Percentiles rank a stretch among this genome's conserved stretches.
Evolutionary conservation across 1,140 invertebrate species (phyloP).

Genomic region (Zaprionus ghesquierei): DNA sequence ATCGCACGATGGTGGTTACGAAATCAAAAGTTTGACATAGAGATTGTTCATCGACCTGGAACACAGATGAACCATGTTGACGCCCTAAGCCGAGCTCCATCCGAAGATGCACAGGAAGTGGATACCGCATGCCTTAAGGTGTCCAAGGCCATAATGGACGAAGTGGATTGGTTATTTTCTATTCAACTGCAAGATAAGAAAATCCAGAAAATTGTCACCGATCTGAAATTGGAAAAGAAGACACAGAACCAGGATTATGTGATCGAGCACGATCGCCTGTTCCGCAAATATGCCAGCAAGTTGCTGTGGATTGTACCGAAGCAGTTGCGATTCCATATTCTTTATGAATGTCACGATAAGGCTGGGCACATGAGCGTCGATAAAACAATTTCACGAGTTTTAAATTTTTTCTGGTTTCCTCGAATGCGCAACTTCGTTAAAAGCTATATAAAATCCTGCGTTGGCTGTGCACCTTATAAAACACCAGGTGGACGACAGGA

Average conservation of each 20-base stretch:
- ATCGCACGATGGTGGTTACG: not conserved
- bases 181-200: constrained; percentile 13
- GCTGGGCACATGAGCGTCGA: constrained; percentile 13
- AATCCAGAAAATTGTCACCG: not conserved
- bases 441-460: constrained; percentile 15
- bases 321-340: constrained; percentile 2
- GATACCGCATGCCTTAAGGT: not conserved
- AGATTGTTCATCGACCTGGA: not conserved
- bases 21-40: not conserved
- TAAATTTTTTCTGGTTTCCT: constrained; percentile 10
- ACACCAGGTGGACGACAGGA: constrained; percentile 21
- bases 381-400: constrained; percentile 2
- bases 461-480: constrained; percentile 18
- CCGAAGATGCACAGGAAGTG: no score
- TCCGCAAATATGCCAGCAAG: not conserved
- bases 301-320: not conserved
- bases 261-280: constrained; percentile 5
- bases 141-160: not conserved
- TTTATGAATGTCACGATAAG: not conserved
- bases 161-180: constrained; percentile 16
- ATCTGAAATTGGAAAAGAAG: not conserved
- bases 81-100: no score
- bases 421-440: constrained; percentile 15
- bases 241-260: not conserved
- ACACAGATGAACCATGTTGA: no score